These are phyloP conservation scores for Trachelus tabidus DNA, from an alignment of 2,888 invertebrate species.

Conservation along the genomic window DNA sequence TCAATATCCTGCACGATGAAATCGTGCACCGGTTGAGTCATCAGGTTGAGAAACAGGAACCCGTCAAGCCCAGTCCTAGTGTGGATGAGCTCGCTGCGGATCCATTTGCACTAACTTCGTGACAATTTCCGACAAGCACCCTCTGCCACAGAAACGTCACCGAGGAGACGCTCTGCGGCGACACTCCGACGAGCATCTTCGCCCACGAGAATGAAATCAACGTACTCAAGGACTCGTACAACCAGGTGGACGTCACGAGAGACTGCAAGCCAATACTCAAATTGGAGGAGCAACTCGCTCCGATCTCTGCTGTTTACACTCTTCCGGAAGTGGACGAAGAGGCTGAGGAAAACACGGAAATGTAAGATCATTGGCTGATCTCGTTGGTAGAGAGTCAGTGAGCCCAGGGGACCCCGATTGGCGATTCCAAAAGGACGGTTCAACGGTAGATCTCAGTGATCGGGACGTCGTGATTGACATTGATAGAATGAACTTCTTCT, in stretches of 20 bases:
- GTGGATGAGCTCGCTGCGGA: constrained; percentile 75
- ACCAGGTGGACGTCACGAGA: constrained; percentile 63
- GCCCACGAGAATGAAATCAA: constrained; percentile 64
- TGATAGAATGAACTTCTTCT: not conserved
- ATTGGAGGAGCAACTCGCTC: constrained; percentile 56
- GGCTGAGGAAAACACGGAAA: constrained; percentile 62
- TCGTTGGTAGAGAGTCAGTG: not conserved
- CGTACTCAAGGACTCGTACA: constrained; percentile 62
- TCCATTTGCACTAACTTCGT: constrained; percentile 78
- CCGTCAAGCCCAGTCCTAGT: constrained; percentile 74
- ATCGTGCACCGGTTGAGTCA: constrained; percentile 85
- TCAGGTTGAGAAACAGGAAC: constrained; percentile 72
- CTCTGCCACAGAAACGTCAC: constrained; percentile 59
- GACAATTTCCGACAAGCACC: constrained; percentile 74
- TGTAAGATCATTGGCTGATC: constrained; percentile 41
- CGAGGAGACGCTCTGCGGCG: constrained; percentile 60
- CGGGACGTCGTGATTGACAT: not conserved
- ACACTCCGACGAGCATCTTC: constrained; percentile 58
- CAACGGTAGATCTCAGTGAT: not conserved
- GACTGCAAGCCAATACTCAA: constrained; percentile 63
- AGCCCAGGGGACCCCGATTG: not conserved
- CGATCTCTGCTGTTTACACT: constrained; percentile 60
- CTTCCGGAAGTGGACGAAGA: constrained; percentile 62
- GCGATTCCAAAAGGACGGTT: not conserved
- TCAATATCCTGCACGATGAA: constrained; percentile 89